Conservation (phyloP, 2,113 vertebrate species). For the Poeciliopsis retropinna region DNA sequence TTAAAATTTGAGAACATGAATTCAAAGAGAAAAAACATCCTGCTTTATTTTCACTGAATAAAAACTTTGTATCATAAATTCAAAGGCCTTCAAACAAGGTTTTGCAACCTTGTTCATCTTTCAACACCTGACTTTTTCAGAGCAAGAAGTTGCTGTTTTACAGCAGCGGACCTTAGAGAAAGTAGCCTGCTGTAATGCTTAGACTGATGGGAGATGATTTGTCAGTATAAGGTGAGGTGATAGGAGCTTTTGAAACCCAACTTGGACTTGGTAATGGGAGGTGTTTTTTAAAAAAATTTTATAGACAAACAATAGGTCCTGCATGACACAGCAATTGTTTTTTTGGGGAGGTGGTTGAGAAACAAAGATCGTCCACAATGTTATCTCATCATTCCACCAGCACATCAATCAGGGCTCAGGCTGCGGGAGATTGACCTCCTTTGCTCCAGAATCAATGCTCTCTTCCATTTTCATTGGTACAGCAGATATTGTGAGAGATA, state of each 20-base stretch:
- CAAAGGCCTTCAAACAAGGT: background rate
- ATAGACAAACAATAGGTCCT: conserved; percentile 60
- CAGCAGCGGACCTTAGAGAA: conserved; percentile 27
- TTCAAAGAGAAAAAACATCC: background rate
- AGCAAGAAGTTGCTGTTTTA: conserved; percentile 40
- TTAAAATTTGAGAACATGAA: background rate
- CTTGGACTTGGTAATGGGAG: conserved; percentile 45
- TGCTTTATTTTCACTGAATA: background rate
- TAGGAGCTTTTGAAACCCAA: conserved; percentile 78
- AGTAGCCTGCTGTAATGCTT: conserved; percentile 62
- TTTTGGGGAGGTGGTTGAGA: conserved; percentile 34
- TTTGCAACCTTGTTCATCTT: background rate
- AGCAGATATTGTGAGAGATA: conserved; percentile 77
- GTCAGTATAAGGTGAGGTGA: conserved; percentile 49
- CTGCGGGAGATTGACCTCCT: conserved; percentile 73
- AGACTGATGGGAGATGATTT: conserved; percentile 63
- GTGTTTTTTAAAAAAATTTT: too few relatives aligned
- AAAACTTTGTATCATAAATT: background rate
- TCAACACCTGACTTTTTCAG: conserved; percentile 12
- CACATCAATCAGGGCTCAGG: conserved; percentile 77
- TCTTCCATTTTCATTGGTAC: conserved; percentile 68
- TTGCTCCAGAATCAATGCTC: conserved; percentile 77
- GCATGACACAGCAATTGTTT: conserved; percentile 60
- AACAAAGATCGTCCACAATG: conserved; percentile 79
- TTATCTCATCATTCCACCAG: conserved; percentile 78